Conservation (phyloP, 2,113 vertebrate genomes). For the Lamprologus ornatipinnis region DNA sequence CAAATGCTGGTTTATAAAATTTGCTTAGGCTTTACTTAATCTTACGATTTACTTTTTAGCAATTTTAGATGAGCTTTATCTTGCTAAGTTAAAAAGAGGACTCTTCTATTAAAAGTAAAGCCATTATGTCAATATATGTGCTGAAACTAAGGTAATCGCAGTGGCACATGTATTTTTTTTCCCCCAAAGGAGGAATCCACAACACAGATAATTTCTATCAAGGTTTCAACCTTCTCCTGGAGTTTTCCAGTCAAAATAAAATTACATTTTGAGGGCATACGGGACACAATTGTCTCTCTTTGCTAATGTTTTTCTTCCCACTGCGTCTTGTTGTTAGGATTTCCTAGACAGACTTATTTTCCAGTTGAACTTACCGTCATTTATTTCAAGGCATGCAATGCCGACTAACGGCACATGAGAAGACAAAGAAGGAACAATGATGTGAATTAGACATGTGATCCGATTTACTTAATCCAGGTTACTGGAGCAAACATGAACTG, state of each 20-base stretch:
- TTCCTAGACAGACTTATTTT: background rate
- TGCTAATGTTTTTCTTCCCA: background rate
- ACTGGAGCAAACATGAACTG: background rate
- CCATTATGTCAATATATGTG: background rate
- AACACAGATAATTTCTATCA: background rate
- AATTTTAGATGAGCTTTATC: background rate
- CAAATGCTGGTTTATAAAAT: background rate
- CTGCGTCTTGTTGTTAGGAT: background rate
- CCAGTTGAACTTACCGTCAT: background rate
- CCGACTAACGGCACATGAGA: background rate
- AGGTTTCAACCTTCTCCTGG: background rate
- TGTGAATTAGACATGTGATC: background rate
- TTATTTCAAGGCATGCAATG: background rate
- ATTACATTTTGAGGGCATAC: background rate
- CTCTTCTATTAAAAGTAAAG: background rate
- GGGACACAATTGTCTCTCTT: background rate
- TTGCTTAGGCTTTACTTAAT: background rate
- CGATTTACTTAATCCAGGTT: background rate
- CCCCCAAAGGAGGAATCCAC: background rate
- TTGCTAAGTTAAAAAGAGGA: background rate
- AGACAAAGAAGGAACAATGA: background rate
- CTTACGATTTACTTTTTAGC: background rate
- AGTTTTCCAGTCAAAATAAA: background rate
- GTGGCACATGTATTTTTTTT: rapidly evolving
- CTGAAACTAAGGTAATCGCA: background rate